Conservation (phyloP, 2,888 invertebrate genomes). For the Neoascia interrupta region DNA sequence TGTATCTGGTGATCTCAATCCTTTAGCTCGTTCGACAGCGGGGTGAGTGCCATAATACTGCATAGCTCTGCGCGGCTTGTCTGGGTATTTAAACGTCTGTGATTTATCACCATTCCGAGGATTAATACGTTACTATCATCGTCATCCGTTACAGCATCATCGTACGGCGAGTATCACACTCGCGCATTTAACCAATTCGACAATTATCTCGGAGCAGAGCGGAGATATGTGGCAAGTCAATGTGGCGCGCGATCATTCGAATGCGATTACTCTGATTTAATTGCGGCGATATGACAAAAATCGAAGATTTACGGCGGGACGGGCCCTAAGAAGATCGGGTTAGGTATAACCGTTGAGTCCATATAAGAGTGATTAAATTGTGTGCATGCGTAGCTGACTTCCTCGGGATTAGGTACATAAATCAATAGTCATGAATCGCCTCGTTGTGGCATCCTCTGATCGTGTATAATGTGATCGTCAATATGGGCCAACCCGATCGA, state of each 20-base stretch:
- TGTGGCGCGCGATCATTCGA: conserved; percentile 59
- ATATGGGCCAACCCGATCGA: conserved; percentile 33
- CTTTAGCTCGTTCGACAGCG: not conserved
- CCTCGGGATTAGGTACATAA: conserved; percentile 52
- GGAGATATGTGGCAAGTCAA: conserved; percentile 9
- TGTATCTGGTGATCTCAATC: conserved; percentile 6
- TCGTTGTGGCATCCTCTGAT: not conserved
- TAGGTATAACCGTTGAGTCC: conserved; percentile 14
- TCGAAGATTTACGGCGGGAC: conserved; percentile 56
- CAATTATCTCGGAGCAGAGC: conserved; percentile 30
- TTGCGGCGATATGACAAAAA: conserved; percentile 63
- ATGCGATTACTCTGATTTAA: conserved; percentile 62
- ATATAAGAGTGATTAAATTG: conserved; percentile 25
- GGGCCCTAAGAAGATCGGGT: conserved; percentile 30
- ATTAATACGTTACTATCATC: conserved; percentile 45
- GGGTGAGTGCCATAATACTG: not conserved
- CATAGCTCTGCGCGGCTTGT: conserved; percentile 14
- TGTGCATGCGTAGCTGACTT: conserved; percentile 7
- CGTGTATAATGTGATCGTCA: conserved; percentile 1
- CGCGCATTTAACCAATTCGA: conserved; percentile 53
- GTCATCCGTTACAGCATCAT: conserved; percentile 32
- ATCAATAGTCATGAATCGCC: conserved; percentile 38
- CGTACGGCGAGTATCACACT: conserved; percentile 32
- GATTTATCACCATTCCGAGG: conserved; percentile 44
- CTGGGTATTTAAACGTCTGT: conserved; percentile 30